Evolutionary conservation across 2,888 invertebrate species (phyloP).

Genomic region (Drosophila subsilvestris): DNA sequence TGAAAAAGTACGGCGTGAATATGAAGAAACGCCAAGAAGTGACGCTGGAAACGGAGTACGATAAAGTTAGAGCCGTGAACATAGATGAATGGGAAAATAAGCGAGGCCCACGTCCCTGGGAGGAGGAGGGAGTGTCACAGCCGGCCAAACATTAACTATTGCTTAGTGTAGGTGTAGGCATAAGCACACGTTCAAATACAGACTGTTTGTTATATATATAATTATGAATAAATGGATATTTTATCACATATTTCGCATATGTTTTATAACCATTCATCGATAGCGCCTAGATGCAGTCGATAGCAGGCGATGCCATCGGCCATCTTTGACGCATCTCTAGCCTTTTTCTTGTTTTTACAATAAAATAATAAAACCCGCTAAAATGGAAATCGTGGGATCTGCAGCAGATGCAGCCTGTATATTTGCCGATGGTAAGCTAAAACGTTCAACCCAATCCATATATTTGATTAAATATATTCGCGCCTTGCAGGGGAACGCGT

Average conservation of each 20-base stretch:
- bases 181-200: slow-evolving; percentile 18
- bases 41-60: slow-evolving; percentile 90
- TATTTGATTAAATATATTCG: neutral
- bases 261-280: slow-evolving; percentile 12
- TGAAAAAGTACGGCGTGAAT: slow-evolving; percentile 87
- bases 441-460: neutral
- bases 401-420: slow-evolving; percentile 57
- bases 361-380: slow-evolving; percentile 63
- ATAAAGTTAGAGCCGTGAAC: slow-evolving; percentile 89
- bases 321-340: slow-evolving; percentile 13
- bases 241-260: slow-evolving; percentile 16
- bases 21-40: slow-evolving; percentile 88
- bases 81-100: slow-evolving; percentile 94
- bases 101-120: slow-evolving; percentile 94
- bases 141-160: slow-evolving; percentile 43
- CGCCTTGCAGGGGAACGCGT: slow-evolving; percentile 92
- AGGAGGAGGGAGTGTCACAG: slow-evolving; percentile 83
- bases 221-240: slow-evolving; percentile 16
- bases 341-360: slow-evolving; percentile 47
- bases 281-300: neutral
- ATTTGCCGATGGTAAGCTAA: slow-evolving; percentile 88
- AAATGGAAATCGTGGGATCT: slow-evolving; percentile 56
- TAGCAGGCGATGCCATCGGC: neutral
- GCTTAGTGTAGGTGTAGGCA: slow-evolving; percentile 24
- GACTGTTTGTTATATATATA: slow-evolving; percentile 32